phyloP scores from a whole-genome alignment of 2,797 vertebrate genomes.

The Tympanoctomys barrerae region DNA sequence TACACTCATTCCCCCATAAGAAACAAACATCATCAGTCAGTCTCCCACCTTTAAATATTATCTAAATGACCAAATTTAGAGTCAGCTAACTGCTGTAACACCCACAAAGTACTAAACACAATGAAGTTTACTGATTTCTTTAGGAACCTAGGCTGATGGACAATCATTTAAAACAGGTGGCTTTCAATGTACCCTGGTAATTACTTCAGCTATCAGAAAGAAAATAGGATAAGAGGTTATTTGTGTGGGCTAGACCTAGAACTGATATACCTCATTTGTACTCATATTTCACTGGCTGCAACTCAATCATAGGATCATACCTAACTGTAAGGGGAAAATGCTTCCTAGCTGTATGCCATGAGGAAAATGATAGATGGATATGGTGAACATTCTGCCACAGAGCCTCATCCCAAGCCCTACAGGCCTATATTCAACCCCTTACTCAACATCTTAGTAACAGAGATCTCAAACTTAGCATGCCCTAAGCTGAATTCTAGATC shows the following conservation, averaged over 20 bases:
- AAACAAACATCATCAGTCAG: not conserved
- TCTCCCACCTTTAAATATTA: slow-evolving; percentile 23
- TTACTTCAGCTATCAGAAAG: not conserved
- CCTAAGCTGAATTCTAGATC: slow-evolving; percentile 27
- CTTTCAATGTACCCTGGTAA: not conserved
- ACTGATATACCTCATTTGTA: not conserved
- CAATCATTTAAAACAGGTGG: slow-evolving; percentile 10
- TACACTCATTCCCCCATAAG: not conserved
- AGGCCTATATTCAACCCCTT: not conserved
- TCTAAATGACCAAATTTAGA: not conserved
- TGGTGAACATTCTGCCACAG: not conserved
- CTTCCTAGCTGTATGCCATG: not conserved
- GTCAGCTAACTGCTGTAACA: not conserved
- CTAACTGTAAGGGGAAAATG: not conserved
- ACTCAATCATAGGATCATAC: not conserved
- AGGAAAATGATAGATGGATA: slow-evolving; percentile 50
- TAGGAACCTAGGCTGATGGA: not conserved
- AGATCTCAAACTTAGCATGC: slow-evolving; percentile 3
- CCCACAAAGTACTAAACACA: not conserved
- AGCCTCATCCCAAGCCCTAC: not conserved
- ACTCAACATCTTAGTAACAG: slow-evolving; percentile 8
- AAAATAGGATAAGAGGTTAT: slow-evolving; percentile 1
- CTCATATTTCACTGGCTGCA: not conserved
- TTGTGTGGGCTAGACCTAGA: not conserved
- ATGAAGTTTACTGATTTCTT: slow-evolving; percentile 27